Base-by-base conservation (phyloP, 2,888 invertebrate species). In the Leistus spinibarbis region DNA sequence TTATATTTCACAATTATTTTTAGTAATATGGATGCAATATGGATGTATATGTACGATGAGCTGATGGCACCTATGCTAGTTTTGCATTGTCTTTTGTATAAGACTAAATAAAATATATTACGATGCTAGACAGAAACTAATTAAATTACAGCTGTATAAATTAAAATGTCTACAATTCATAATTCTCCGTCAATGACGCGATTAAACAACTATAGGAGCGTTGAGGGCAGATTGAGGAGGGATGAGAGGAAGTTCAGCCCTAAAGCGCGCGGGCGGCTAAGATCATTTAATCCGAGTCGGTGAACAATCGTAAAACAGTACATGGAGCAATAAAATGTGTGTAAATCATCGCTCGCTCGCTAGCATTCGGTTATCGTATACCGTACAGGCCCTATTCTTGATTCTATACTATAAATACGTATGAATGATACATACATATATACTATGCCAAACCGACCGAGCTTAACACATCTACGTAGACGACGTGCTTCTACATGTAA, bases 221-320 rank as follows among this genome's bases (percentile, higher is more conserved):
- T 10, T 40, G 57, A 57, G 57, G 4, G 17, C 10, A 13, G 57
- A 57, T 19, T 57, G 57, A 10, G 57, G 9, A 57, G 57, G 17
- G 13, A 40, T 57, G 57, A 56, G 57, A 20, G 17, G 17, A 20
- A 57, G 20, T 57, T 20, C n/a, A 57, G 16, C 56, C 56, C 56
- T 56, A 56, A 17, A n/a, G 27, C 16, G 57, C 17, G 57, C 57
- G 69, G 53, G 57, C 57, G 69, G 53, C 69, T 60, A 69, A 69
- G 69, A 69, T 60, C 62, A 27, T 69, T 69, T 69, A 69, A 69
- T 69, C 69, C 69, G 40, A 69, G 69, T 69, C 69, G 62, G 69
- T 69, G 69, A 57, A 40, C 69, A 69, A 69, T 62, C 69, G 69
- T 69, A 69, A 69, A 69, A 69, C 69, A 69, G 60, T 69, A 69